Evolutionary conservation across 1,140 invertebrate species (phyloP).

Genomic region (Contarinia nasturtii): DNA sequence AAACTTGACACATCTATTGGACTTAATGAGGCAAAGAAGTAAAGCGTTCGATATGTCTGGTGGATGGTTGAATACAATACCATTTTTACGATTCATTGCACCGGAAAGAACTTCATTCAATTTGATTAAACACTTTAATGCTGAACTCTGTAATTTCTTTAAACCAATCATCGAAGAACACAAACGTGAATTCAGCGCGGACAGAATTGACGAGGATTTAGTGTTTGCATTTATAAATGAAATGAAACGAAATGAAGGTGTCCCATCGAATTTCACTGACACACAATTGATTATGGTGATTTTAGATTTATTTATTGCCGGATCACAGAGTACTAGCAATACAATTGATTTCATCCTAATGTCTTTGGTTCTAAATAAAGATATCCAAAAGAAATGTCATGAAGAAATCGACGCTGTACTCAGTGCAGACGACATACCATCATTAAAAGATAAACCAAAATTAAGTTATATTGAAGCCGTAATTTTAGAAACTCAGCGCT

Average conservation of each 20-base stretch:
- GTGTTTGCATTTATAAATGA: constrained; percentile 59
- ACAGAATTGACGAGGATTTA: constrained; percentile 36
- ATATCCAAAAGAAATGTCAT: constrained; percentile 44
- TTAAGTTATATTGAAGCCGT: constrained; percentile 43
- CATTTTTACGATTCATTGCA: constrained; percentile 45
- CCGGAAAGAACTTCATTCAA: constrained; percentile 47
- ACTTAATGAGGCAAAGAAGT: constrained; percentile 37
- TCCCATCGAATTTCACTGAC: constrained; percentile 34
- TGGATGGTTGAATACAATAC: constrained; percentile 41
- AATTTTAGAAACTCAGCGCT: constrained; percentile 40
- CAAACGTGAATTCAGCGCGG: constrained; percentile 26
- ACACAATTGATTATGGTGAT: constrained; percentile 48
- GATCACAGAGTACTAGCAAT: constrained; percentile 48
- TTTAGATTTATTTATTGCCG: constrained; percentile 51
- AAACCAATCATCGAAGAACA: constrained; percentile 41
- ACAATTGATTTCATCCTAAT: constrained; percentile 51
- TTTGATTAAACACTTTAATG: constrained; percentile 39
- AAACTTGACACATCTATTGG: constrained; percentile 34
- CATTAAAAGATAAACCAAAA: constrained; percentile 26
- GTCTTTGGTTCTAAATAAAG: constrained; percentile 39
- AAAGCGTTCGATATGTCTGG: constrained; percentile 49
- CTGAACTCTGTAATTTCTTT: constrained; percentile 33
- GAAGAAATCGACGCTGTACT: constrained; percentile 39
- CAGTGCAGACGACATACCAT: constrained; percentile 20
- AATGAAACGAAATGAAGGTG: constrained; percentile 30